These are phyloP conservation scores for Tenthredo livida DNA, from an alignment of 2,888 invertebrate genomes.

Conservation along the genomic window DNA sequence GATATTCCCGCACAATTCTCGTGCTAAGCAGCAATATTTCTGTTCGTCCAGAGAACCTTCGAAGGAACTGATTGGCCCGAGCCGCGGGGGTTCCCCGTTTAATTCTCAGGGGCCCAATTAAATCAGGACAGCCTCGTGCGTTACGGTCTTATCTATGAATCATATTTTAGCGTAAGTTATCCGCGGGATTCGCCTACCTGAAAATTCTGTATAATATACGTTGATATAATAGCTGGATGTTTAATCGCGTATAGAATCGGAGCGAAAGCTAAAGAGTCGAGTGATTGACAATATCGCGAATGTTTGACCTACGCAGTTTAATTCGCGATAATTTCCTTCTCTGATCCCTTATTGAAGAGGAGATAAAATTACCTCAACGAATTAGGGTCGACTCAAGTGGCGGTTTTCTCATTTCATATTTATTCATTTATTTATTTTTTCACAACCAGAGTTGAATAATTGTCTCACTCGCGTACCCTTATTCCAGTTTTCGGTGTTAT, in stretches of 20 bases:
- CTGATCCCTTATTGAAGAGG: background rate
- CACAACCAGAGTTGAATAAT: conserved; percentile 14
- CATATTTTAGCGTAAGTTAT: conserved; percentile 50
- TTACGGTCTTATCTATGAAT: conserved; percentile 72
- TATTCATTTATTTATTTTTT: conserved; percentile 14
- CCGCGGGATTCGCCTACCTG: background rate
- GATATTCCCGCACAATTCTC: conserved; percentile 61
- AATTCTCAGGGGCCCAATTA: conserved; percentile 71
- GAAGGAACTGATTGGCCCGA: conserved; percentile 68
- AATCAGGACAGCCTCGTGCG: conserved; percentile 67
- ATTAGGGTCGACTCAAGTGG: conserved; percentile 22
- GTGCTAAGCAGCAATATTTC: conserved; percentile 70
- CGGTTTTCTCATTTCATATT: background rate
- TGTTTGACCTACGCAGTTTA: background rate
- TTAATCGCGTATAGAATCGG: background rate
- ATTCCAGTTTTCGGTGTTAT: background rate
- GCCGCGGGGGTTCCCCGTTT: conserved; percentile 69
- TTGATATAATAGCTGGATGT: background rate
- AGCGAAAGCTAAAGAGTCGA: background rate
- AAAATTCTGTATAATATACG: background rate
- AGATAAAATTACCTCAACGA: background rate
- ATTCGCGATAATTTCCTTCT: background rate
- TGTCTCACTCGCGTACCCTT: background rate
- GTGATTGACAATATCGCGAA: background rate
- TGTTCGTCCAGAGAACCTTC: conserved; percentile 63